Conservation (phyloP, 2,797 vertebrate species). For the Lutjanus campechanus region DNA sequence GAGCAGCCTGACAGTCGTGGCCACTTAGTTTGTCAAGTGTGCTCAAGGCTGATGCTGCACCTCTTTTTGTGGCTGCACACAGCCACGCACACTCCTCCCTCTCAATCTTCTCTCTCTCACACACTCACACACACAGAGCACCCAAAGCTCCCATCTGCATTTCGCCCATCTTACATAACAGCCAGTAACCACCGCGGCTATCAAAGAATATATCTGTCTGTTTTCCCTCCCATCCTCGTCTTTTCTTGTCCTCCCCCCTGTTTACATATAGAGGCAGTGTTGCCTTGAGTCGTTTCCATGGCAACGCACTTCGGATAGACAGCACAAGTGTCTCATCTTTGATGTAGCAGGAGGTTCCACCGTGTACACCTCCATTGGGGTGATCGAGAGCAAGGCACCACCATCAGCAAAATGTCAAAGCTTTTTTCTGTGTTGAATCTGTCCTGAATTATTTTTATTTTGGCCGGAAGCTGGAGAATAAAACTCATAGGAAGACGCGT, state of each 20-base stretch:
- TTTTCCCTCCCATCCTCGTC: slow-evolving; percentile 28
- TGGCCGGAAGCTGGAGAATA: neutral
- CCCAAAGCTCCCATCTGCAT: slow-evolving; percentile 48
- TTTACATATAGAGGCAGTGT: slow-evolving; percentile 71
- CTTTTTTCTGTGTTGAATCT: neutral
- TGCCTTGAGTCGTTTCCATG: slow-evolving; percentile 81
- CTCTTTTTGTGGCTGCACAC: neutral
- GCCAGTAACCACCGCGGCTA: slow-evolving; percentile 33
- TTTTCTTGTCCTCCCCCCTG: slow-evolving; percentile 46
- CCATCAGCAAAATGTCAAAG: slow-evolving; percentile 44
- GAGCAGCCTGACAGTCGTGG: slow-evolving; percentile 13
- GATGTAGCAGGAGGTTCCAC: slow-evolving; percentile 50
- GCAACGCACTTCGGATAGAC: slow-evolving; percentile 73
- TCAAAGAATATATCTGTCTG: slow-evolving; percentile 51
- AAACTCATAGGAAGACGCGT: neutral
- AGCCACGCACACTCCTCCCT: slow-evolving; percentile 7
- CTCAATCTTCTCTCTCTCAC: neutral
- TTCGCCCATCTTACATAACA: slow-evolving; percentile 78
- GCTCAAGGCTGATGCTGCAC: slow-evolving; percentile 26
- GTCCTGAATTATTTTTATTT: slow-evolving; percentile 24
- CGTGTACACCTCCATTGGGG: slow-evolving; percentile 15
- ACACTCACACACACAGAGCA: slow-evolving; percentile 21
- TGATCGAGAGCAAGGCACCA: slow-evolving; percentile 26
- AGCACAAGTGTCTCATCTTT: slow-evolving; percentile 38
- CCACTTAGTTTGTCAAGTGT: slow-evolving; percentile 32